Conservation (phyloP, 37 sponge, comb jelly and placozoan genomes). For the Cladorhizidae sp. region DNA sequence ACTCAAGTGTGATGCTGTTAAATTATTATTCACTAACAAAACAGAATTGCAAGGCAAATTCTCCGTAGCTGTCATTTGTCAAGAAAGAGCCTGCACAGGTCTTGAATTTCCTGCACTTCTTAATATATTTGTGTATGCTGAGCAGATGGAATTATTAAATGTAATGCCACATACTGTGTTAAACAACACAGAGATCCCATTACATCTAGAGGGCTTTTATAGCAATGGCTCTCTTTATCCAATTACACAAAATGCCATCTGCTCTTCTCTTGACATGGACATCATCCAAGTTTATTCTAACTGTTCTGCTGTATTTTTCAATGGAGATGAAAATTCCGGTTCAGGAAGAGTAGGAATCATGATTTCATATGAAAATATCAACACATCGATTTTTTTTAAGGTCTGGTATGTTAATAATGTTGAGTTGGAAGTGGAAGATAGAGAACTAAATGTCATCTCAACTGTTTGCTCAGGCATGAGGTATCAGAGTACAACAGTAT, state of each 20-base stretch:
- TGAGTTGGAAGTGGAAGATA: conserved; percentile 21
- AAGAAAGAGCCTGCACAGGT: background rate
- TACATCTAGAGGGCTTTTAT: background rate
- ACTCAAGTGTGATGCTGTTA: conserved; percentile 16
- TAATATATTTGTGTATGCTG: conserved; percentile 34
- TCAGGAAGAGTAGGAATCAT: conserved; percentile 20
- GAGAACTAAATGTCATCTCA: conserved; percentile 30
- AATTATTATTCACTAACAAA: conserved; percentile 4
- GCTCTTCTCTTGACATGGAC: conserved; percentile 8
- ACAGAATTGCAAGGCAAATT: background rate
- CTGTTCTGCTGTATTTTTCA: conserved; percentile 54
- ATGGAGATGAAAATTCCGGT: conserved; percentile 65
- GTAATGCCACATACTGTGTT: background rate
- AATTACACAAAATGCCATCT: conserved; percentile 5
- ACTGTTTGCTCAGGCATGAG: background rate
- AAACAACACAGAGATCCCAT: background rate
- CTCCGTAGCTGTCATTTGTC: no score
- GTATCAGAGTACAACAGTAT: conserved; percentile 34
- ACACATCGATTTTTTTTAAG: background rate
- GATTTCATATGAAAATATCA: background rate
- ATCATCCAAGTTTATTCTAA: conserved; percentile 42
- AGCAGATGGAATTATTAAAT: conserved; percentile 39
- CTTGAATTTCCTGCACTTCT: background rate
- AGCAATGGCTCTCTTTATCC: conserved; percentile 3
- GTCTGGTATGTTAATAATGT: conserved; percentile 42